Evolutionary conservation across 2,113 vertebrate species (phyloP), one percentile per base, ranked within the genome.

Genomic region (Regulus satrapa): DNA sequence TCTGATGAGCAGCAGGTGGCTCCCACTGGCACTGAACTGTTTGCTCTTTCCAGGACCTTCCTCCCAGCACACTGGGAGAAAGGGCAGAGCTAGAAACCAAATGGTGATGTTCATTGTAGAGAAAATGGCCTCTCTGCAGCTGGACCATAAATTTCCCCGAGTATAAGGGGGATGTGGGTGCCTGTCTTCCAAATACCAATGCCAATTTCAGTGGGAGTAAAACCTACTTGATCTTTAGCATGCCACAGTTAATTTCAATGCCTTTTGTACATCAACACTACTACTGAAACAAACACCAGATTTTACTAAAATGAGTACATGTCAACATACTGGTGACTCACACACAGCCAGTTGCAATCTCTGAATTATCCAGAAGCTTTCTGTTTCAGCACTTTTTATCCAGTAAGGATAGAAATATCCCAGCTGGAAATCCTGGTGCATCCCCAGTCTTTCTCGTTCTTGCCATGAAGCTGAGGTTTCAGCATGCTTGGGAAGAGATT

Each of bases 231-330:
- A 80, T 76, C 88, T 72, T 78, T 88, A 85, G 49, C 56, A 48
- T 12, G n/a, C 59, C 78, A 83, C 76, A 61, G 56, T 93, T 77
- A 28, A 83, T 90, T 85, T 79, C 87, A 9, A 5, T 55, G 72
- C 36, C 67, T 93, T 85, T 88, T 71, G 75, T 80, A 52, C 74
- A 88, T 54, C 85, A 62, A 59, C 75, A 49, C 56, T 24, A 18
- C 36, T 6, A 16, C 56, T 72, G 88, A 96, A 92, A 84, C 75
- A 84, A 93, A 94, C 59, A 75, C n/a, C 92, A 93, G 92, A 63
- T 88, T 91, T 94, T 40, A 86, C 84, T 68, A 14, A 92, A 89
- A 81, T 58, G 52, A 92, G 56, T 75, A 52, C 3, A 2, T 92
- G 79, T 67, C 88, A 93, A 91, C 68, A 43, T 52, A 45, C 1